phyloP scores from a whole-genome alignment of 2,888 invertebrate species.

The Eilema caniola region DNA sequence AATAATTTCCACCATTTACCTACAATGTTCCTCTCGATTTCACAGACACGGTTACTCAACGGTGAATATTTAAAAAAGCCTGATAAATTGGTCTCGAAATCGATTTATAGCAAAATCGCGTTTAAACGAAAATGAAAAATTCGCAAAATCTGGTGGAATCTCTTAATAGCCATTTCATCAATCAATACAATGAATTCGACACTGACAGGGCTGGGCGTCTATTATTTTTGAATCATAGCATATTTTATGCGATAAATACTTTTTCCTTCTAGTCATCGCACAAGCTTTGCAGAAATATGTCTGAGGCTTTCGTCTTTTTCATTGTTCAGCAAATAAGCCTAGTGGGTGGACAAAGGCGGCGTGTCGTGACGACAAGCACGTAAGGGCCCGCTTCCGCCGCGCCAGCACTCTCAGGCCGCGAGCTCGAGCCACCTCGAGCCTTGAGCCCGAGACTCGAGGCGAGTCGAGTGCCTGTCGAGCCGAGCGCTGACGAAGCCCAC shows the following conservation, averaged over 20 bases:
- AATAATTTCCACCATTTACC: slow-evolving; percentile 68
- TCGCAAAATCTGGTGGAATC: slow-evolving; percentile 74
- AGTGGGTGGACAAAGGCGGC: slow-evolving; percentile 86
- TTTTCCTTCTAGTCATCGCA: slow-evolving; percentile 55
- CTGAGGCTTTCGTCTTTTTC: slow-evolving; percentile 81
- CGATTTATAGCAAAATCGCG: slow-evolving; percentile 77
- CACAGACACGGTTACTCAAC: slow-evolving; percentile 66
- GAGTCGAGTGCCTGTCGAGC: slow-evolving; percentile 78
- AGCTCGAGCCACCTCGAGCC: slow-evolving; percentile 70
- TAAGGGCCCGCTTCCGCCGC: slow-evolving; percentile 84
- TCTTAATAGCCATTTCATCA: slow-evolving; percentile 81
- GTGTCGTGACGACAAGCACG: slow-evolving; percentile 81
- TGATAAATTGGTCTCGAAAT: slow-evolving; percentile 79
- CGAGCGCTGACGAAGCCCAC: slow-evolving; percentile 80
- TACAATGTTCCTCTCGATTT: slow-evolving; percentile 73
- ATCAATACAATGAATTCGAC: slow-evolving; percentile 78
- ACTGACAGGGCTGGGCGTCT: slow-evolving; percentile 63
- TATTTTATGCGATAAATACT: slow-evolving; percentile 69
- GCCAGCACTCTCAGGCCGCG: slow-evolving; percentile 79
- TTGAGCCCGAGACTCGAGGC: slow-evolving; percentile 67
- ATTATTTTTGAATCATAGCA: slow-evolving; percentile 71
- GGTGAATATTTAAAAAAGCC: slow-evolving; percentile 73
- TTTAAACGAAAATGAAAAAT: slow-evolving; percentile 80
- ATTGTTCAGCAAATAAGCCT: slow-evolving; percentile 87
- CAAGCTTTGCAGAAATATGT: slow-evolving; percentile 72